Evolutionary conservation across 1,140 invertebrate species (phyloP).

Genomic region (Zaprionus capensis): DNA sequence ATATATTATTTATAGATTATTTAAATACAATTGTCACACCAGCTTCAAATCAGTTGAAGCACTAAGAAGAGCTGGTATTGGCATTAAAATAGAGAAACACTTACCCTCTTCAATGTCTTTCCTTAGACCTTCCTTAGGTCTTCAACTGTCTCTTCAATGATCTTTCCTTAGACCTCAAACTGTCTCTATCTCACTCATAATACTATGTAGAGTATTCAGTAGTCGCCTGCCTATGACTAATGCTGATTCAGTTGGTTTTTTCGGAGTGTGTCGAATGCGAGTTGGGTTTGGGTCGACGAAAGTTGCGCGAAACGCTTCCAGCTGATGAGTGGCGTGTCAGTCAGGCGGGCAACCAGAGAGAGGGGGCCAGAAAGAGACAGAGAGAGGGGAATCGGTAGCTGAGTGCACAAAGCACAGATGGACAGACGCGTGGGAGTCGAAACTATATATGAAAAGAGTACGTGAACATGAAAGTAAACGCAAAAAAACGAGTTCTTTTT

Average conservation of each 20-base stretch:
- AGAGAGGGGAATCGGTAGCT: neutral
- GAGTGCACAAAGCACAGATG: slow-evolving; percentile 22
- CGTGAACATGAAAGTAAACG: slow-evolving; percentile 70
- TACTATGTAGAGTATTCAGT: slow-evolving; percentile 10
- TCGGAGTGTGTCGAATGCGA: slow-evolving; percentile 9
- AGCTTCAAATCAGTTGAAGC: too few species aligned
- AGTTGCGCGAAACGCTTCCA: slow-evolving; percentile 68
- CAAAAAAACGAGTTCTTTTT: slow-evolving; percentile 55
- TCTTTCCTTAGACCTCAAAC: neutral
- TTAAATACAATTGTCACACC: too few species aligned
- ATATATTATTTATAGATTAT: too few species aligned
- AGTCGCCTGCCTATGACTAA: neutral
- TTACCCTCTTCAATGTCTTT: too few species aligned
- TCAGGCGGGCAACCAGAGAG: slow-evolving; percentile 5
- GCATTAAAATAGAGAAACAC: too few species aligned
- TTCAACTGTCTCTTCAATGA: neutral
- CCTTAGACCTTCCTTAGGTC: too few species aligned
- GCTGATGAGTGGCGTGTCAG: slow-evolving; percentile 69
- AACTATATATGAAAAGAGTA: slow-evolving; percentile 57
- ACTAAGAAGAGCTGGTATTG: too few species aligned
- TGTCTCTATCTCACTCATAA: neutral
- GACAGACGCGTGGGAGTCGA: slow-evolving; percentile 38
- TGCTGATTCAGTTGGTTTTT: slow-evolving; percentile 18
- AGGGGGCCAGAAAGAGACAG: too few species aligned
- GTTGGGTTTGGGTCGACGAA: slow-evolving; percentile 41